Evolutionary conservation across 2,797 vertebrate species (phyloP).

Genomic region (Pantherophis vulpinus): DNA sequence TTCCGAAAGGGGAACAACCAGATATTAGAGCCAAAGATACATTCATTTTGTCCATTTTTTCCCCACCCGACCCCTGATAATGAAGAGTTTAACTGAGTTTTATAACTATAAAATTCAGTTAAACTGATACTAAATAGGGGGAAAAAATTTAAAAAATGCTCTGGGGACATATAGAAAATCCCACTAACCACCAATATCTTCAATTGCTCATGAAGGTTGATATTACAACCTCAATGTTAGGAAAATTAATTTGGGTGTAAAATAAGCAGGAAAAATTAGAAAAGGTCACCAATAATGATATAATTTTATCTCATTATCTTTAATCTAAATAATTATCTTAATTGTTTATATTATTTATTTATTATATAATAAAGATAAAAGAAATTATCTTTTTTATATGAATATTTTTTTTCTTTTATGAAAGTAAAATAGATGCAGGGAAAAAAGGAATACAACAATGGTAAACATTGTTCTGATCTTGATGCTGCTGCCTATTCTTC

Average conservation of each 20-base stretch:
- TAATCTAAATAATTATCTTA: neutral
- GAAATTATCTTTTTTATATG: neutral
- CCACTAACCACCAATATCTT: neutral
- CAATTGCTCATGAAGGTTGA: neutral
- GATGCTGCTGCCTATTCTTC: neutral
- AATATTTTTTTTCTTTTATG: neutral
- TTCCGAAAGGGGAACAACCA: neutral
- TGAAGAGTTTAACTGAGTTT: neutral
- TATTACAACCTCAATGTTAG: neutral
- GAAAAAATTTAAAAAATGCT: neutral
- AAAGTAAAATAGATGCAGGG: neutral
- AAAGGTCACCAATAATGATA: neutral
- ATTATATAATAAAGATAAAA: neutral
- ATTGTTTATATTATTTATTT: neutral
- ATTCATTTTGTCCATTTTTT: neutral
- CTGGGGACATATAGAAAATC: neutral
- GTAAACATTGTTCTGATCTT: neutral
- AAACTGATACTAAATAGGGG: neutral
- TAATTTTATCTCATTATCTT: neutral
- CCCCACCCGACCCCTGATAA: neutral
- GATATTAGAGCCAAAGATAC: neutral
- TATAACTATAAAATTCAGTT: neutral
- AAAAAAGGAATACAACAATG: neutral
- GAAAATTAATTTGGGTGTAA: neutral
- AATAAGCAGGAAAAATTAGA: neutral